phyloP scores from a whole-genome alignment of 2,113 vertebrate genomes.

The Petrocephalus zakoni region DNA sequence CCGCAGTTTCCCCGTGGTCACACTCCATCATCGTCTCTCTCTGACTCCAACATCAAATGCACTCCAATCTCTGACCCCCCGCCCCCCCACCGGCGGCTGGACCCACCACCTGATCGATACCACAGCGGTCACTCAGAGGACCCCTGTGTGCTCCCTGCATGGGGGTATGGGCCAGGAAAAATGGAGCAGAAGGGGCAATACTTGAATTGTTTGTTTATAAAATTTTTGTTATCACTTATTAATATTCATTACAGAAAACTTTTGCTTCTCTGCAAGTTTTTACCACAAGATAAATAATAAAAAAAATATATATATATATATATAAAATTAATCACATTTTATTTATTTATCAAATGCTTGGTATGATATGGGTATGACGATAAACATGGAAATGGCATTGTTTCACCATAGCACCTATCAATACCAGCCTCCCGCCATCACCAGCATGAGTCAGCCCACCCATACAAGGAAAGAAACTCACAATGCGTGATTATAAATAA shows the following conservation, averaged over 20 bases:
- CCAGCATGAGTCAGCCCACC: neutral
- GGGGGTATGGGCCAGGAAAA: neutral
- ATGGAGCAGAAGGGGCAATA: neutral
- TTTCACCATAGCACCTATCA: neutral
- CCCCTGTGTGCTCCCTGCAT: neutral
- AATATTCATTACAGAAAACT: neutral
- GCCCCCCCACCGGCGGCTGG: neutral
- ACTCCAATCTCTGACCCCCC: no score
- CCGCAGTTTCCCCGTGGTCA: neutral
- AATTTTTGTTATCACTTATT: neutral
- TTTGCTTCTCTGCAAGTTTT: neutral
- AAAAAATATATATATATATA: neutral
- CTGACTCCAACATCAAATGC: constrained; percentile 44
- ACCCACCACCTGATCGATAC: neutral
- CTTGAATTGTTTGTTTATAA: neutral
- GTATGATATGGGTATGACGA: neutral
- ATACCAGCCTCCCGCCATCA: neutral
- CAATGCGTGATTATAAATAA: neutral
- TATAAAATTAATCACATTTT: neutral
- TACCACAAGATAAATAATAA: neutral
- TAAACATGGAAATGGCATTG: neutral
- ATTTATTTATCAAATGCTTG: neutral
- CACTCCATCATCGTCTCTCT: constrained; percentile 34
- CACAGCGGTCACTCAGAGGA: neutral
- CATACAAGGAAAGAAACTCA: neutral